These are phyloP conservation scores for Leptura quadrifasciata DNA, from an alignment of 2,888 invertebrate genomes.

Conservation along the genomic window DNA sequence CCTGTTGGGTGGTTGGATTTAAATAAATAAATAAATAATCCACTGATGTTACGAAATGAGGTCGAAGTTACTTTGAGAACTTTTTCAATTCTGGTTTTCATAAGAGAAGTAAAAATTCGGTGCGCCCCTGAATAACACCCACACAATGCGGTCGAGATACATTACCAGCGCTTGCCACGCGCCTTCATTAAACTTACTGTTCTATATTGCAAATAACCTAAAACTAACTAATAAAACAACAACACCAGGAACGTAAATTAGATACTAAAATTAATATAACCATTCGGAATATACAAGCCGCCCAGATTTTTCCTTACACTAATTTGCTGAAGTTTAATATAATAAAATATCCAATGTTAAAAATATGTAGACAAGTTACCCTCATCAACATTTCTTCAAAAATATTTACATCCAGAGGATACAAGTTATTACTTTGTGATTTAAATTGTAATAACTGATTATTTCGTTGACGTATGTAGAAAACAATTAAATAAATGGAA, in stretches of 20 bases:
- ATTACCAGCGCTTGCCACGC: conserved; percentile 33
- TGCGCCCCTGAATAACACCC: conserved; percentile 60
- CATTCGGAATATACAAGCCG: not conserved
- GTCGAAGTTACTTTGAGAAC: not conserved
- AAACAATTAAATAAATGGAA: too few relatives aligned
- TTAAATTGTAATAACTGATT: too few relatives aligned
- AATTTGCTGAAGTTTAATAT: too few relatives aligned
- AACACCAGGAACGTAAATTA: conserved; percentile 26
- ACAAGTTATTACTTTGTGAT: too few relatives aligned
- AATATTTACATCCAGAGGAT: too few relatives aligned
- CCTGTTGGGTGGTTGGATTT: too few relatives aligned
- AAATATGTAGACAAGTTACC: too few relatives aligned
- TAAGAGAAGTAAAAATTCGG: not conserved
- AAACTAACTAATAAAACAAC: conserved; percentile 38
- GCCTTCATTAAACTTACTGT: conserved; percentile 41
- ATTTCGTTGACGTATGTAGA: too few relatives aligned
- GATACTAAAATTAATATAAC: conserved; percentile 20
- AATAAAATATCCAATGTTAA: too few relatives aligned
- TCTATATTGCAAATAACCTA: conserved; percentile 34
- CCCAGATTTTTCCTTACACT: too few relatives aligned
- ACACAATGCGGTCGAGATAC: conserved; percentile 67
- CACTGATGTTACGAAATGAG: not conserved
- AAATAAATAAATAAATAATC: too few relatives aligned
- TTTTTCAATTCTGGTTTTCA: not conserved
- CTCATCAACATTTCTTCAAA: too few relatives aligned